Percentiles rank a stretch among this genome's conserved stretches.
Evolutionary conservation across 2,113 vertebrate species (phyloP).

Genomic region (human (Homo sapiens)): GRCh38 chr6:79847001-79847500

Average conservation of each 20-base stretch:
- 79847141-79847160: neutral
- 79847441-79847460: neutral
- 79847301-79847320: neutral
- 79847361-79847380: neutral
- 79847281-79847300: neutral
- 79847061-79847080: too few species aligned
- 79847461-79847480: neutral
- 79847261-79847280: neutral
- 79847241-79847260: neutral
- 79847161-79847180: neutral
- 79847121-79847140: neutral
- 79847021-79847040: too few species aligned
- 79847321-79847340: neutral
- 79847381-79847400: neutral
- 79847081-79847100: too few species aligned
- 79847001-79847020: neutral
- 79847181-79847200: conserved; percentile 20
- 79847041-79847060: too few species aligned
- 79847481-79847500: neutral
- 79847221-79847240: neutral
- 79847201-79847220: neutral
- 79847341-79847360: neutral
- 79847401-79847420: neutral
- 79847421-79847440: neutral
- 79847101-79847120: too few species aligned